phyloP scores from a whole-genome alignment of 2,888 invertebrate genomes.

The Camponotus fellah region DNA sequence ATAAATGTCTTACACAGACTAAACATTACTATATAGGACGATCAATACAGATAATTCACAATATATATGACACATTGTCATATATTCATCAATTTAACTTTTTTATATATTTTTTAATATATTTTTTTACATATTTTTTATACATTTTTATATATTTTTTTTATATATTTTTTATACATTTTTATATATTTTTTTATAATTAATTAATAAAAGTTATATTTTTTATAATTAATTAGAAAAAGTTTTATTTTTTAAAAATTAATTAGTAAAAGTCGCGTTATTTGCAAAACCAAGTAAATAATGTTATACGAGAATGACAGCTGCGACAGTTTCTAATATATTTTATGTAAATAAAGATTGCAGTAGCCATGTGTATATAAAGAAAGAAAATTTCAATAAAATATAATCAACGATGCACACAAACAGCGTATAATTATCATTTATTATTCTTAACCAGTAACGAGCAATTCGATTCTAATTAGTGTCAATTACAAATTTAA shows the following conservation, averaged over 20 bases:
- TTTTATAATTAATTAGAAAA: not conserved
- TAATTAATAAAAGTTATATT: not conserved
- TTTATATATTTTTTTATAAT: not conserved
- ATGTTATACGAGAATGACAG: not conserved
- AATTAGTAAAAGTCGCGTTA: not conserved
- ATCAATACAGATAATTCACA: not conserved
- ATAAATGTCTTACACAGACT: not conserved
- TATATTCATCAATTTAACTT: not conserved
- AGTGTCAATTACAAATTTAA: constrained; percentile 34
- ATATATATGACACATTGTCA: not conserved
- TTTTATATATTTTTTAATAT: too few relatives aligned
- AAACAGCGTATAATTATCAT: constrained; percentile 13
- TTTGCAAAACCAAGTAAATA: not conserved
- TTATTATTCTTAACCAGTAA: constrained; percentile 40
- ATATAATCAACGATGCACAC: not conserved
- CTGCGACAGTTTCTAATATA: not conserved
- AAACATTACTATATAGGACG: not conserved
- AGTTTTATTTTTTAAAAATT: not conserved
- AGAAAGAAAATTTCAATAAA: not conserved
- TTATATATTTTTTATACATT: too few relatives aligned
- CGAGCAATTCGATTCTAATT: constrained; percentile 18
- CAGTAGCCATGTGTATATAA: not conserved
- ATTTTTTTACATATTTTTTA: not conserved
- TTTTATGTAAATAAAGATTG: not conserved
- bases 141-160: not conserved